Evolutionary conservation across 1,140 invertebrate species (phyloP), one percentile per base, ranked within the genome.

Genomic region (Lepidotrigona ventralis): DNA sequence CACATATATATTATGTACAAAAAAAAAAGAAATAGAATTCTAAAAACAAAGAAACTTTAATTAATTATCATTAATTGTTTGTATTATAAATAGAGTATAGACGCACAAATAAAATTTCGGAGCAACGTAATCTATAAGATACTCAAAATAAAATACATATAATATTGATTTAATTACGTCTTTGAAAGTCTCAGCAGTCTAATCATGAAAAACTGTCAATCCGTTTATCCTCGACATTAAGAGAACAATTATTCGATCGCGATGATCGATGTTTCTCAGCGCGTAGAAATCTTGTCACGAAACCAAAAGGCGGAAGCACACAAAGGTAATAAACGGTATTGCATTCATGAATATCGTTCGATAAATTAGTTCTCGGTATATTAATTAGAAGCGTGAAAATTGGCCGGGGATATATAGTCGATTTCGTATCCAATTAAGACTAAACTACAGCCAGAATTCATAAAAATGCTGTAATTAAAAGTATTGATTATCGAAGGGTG

Each of bases 381-480:
- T 71, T 73, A 88, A 85, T 86, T 81, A 78, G 56, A 76, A 21
- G 53, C 46, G 64, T 26, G 56, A 19, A 84, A 86, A 88, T 88
- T 80, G 80, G 54, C 53, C 39, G 69, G 68, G 11, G n/a, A n/a
- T n/a, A 73, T 78, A 72, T 39, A 39, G 77, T 23, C 76, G 84
- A 86, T 86, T 83, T 83, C 85, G 85, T 86, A 88, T 91, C 90
- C 85, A 91, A 92, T 91, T 90, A 88, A 90, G 90, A 82, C 87
- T 88, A 90, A 90, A 81, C 88, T 89, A 87, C 76, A 83, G 81
- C 80, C 85, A n/a, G 84, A 90, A 91, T 91, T 90, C 89, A 90
- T 90, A 92, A 91, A 92, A 91, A 89, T 88, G 85, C 81, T 84
- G 87, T 93, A 93, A 93, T 93, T 93, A 92, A 93, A 92, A 93